Percentiles rank a stretch among this genome's conserved stretches.
Conservation (phyloP, 1,140 invertebrate genomes). For the Contarinia nasturtii region DNA sequence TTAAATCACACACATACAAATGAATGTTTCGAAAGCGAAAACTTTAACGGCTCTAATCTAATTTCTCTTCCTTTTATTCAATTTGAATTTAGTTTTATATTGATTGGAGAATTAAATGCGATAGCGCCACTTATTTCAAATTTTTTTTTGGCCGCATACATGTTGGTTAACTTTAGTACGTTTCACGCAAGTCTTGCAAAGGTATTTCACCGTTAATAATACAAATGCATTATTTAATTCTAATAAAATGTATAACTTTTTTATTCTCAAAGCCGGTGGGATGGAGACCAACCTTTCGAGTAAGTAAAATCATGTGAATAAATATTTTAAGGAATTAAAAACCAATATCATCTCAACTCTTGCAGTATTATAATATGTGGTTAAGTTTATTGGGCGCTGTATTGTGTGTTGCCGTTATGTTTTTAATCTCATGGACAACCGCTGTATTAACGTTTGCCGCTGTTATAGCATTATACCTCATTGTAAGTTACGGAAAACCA, state of each 20-base stretch:
- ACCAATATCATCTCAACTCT: constrained; percentile 15
- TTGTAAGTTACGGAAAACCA: constrained; percentile 65
- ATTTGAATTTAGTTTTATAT: constrained; percentile 15
- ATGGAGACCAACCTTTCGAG: constrained; percentile 75
- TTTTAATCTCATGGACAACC: constrained; percentile 83
- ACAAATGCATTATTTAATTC: too few species aligned
- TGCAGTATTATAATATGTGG: constrained; percentile 92
- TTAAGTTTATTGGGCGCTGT: constrained; percentile 73
- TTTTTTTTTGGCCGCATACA: constrained; percentile 94
- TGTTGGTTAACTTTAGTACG: constrained; percentile 91
- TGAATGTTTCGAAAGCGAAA: too few species aligned
- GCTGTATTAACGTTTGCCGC: constrained; percentile 73
- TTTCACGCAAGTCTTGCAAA: constrained; percentile 81
- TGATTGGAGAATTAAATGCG: constrained; percentile 66
- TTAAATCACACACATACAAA: not conserved
- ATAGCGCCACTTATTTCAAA: constrained; percentile 96
- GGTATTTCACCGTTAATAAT: too few species aligned
- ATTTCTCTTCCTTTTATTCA: not conserved
- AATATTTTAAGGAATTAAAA: too few species aligned
- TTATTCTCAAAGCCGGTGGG: constrained; percentile 73
- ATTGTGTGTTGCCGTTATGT: constrained; percentile 87
- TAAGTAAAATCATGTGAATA: constrained; percentile 25
- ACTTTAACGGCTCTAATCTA: too few species aligned
- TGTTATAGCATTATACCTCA: constrained; percentile 71
- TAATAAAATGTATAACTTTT: too few species aligned